Conservation (phyloP, 2,797 vertebrate species). For the Thunnus albacares region DNA sequence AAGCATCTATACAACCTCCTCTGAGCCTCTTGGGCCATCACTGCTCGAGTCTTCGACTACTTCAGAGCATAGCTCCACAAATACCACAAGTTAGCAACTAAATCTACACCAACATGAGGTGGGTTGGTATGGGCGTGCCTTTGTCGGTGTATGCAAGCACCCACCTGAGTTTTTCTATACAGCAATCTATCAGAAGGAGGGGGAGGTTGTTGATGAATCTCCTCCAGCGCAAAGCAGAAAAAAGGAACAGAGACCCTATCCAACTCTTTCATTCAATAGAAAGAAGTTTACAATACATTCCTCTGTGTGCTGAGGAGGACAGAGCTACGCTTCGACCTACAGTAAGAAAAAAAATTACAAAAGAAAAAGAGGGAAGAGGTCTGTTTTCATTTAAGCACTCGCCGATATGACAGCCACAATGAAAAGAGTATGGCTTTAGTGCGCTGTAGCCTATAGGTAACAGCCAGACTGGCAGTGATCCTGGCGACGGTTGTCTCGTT, state of each 20-base stretch:
- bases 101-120: conserved; percentile 48
- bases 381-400: conserved; percentile 79
- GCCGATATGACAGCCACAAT: conserved; percentile 74
- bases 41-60: conserved; percentile 7
- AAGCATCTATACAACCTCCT: conserved; percentile 22
- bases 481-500: conserved; percentile 73
- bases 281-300: conserved; percentile 64
- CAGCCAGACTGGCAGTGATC: conserved; percentile 77
- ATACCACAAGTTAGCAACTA: conserved; percentile 46
- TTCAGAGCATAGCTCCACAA: conserved; percentile 36
- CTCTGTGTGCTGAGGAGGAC: conserved; percentile 67
- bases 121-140: conserved; percentile 41
- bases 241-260: conserved; percentile 62
- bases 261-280: conserved; percentile 71
- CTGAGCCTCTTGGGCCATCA: background rate
- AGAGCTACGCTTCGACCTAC: conserved; percentile 64
- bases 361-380: conserved; percentile 57
- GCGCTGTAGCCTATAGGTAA: conserved; percentile 76
- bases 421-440: conserved; percentile 72
- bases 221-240: conserved; percentile 51
- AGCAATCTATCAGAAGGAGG: conserved; percentile 59
- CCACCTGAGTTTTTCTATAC: conserved; percentile 60
- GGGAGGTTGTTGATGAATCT: conserved; percentile 69
- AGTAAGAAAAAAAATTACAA: conserved; percentile 46
- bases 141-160: conserved; percentile 16